Percentiles rank a stretch among this genome's conserved stretches.
Conservation (phyloP, 2,113 vertebrate genomes). For the Brachyhypopomus gauderio region DNA sequence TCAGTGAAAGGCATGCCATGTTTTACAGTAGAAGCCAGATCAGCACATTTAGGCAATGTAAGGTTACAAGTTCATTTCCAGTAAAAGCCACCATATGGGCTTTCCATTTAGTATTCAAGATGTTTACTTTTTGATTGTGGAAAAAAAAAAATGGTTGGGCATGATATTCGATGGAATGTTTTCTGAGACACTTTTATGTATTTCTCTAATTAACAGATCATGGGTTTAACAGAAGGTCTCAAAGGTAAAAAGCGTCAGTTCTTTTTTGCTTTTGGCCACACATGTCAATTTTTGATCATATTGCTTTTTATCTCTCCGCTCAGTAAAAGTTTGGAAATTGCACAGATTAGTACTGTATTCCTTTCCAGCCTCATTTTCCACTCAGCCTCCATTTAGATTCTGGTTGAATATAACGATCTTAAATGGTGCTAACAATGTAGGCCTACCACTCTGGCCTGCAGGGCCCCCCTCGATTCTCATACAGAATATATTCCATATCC, state of each 20-base stretch:
- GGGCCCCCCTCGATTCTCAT: conserved; percentile 16
- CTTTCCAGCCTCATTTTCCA: not conserved
- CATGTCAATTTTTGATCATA: not conserved
- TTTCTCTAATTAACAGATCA: conserved; percentile 10
- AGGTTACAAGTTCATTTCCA: conserved; percentile 4
- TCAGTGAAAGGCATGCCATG: conserved; percentile 11
- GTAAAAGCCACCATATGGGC: not conserved
- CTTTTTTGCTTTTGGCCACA: not conserved
- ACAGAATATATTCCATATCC: not conserved
- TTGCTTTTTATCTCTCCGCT: not conserved
- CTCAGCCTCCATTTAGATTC: not conserved
- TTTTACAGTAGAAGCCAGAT: conserved; percentile 13
- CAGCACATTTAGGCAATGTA: conserved; percentile 23
- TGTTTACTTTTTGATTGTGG: not conserved
- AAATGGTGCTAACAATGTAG: not conserved
- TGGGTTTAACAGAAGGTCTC: not conserved
- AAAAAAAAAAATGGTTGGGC: not conserved
- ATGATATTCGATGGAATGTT: conserved; percentile 7
- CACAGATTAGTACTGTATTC: conserved; percentile 2
- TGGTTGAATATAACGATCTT: conserved; percentile 21
- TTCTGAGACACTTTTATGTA: not conserved
- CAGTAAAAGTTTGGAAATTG: conserved; percentile 5
- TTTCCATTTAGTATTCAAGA: not conserved
- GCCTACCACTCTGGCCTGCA: conserved; percentile 9
- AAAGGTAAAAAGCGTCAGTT: not conserved